Conservation (phyloP, 2,888 invertebrate species). For the Melieria crassipennis region DNA sequence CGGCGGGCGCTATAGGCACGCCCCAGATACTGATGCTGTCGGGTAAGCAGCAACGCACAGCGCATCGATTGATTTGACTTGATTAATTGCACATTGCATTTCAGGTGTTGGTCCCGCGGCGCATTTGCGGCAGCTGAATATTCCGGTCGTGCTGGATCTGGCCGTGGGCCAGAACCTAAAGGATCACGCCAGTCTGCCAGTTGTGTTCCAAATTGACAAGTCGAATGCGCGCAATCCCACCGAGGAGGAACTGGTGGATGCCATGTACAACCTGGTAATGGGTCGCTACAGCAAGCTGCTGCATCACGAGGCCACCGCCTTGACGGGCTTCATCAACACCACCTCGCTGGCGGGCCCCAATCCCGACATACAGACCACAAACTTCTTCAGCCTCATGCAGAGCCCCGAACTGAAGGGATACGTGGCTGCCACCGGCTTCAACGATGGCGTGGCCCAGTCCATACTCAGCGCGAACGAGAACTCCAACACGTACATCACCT, state of each 20-base stretch:
- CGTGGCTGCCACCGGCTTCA: conserved; percentile 59
- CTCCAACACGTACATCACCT: conserved; percentile 57
- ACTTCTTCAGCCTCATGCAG: conserved; percentile 66
- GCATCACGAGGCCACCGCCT: conserved; percentile 66
- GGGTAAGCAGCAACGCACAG: conserved; percentile 66
- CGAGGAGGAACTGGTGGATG: conserved; percentile 64
- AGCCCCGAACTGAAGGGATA: conserved; percentile 59
- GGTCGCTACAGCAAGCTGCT: conserved; percentile 68
- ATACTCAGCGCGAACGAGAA: conserved; percentile 59
- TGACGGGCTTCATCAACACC: conserved; percentile 71
- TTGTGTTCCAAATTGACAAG: conserved; percentile 67
- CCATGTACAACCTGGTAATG: conserved; percentile 67
- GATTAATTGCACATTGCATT: neutral
- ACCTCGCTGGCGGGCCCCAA: conserved; percentile 66
- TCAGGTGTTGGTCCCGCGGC: conserved; percentile 60
- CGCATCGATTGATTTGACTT: neutral
- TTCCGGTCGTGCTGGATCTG: conserved; percentile 56
- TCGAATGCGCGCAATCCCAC: conserved; percentile 58
- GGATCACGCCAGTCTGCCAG: conserved; percentile 78
- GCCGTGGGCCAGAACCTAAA: conserved; percentile 80
- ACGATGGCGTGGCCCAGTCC: conserved; percentile 56
- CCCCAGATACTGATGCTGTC: conserved; percentile 92
- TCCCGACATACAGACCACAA: conserved; percentile 71
- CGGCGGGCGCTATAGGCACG: conserved; percentile 91
- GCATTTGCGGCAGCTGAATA: conserved; percentile 52